Conservation (phyloP, 2,888 invertebrate genomes). For the Mallateleia sp. region DNA sequence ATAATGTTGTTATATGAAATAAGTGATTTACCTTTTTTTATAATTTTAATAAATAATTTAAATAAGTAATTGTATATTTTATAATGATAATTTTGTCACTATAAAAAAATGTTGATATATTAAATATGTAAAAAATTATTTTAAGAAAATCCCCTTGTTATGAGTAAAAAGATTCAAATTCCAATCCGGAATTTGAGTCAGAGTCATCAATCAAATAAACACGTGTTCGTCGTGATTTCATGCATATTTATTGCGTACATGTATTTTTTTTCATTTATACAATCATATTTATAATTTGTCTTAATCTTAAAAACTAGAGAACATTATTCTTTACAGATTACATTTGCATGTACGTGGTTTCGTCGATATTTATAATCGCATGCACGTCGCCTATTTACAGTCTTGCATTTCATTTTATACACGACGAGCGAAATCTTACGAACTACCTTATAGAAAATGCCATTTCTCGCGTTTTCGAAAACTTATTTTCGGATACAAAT, state of each 20-base stretch:
- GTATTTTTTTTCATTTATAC: slow-evolving; percentile 63
- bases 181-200: too few relatives aligned
- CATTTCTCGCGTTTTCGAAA: background rate
- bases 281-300: slow-evolving; percentile 70
- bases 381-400: slow-evolving; percentile 54
- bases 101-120: too few relatives aligned
- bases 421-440: background rate
- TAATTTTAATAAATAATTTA: too few relatives aligned
- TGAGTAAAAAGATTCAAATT: too few relatives aligned
- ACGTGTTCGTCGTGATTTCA: too few relatives aligned
- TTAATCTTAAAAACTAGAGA: slow-evolving; percentile 66
- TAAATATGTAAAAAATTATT: too few relatives aligned
- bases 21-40: too few relatives aligned
- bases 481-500: background rate
- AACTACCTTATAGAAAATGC: background rate
- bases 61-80: too few relatives aligned
- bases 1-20: too few relatives aligned
- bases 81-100: too few relatives aligned
- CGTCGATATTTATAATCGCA: slow-evolving; percentile 48
- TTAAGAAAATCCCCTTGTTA: too few relatives aligned
- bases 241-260: slow-evolving; percentile 68
- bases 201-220: too few relatives aligned
- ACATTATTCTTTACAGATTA: slow-evolving; percentile 59
- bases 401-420: slow-evolving; percentile 36
- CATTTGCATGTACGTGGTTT: slow-evolving; percentile 22